These are phyloP conservation scores for Melopsittacus undulatus DNA, from an alignment of 2,797 vertebrate species.

Conservation along the genomic window DNA sequence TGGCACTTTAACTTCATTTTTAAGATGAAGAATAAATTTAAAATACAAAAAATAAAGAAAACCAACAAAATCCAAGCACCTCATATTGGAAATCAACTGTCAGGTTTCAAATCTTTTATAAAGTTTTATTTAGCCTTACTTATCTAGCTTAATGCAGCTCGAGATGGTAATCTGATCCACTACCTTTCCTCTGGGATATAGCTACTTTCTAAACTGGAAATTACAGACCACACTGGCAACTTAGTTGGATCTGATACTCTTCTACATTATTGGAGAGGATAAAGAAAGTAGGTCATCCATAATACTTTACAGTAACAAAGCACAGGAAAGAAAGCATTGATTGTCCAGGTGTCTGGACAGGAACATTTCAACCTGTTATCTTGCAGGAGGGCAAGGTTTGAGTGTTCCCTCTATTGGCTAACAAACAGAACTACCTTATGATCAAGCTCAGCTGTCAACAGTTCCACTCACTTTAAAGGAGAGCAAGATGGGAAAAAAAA, in stretches of 20 bases:
- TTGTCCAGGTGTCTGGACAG: not conserved
- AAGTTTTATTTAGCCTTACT: not conserved
- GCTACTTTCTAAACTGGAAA: slow-evolving; percentile 37
- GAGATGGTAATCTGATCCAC: slow-evolving; percentile 30
- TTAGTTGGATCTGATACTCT: slow-evolving; percentile 49
- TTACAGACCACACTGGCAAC: not conserved
- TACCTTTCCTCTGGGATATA: not conserved
- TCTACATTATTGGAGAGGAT: not conserved
- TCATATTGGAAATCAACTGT: not conserved
- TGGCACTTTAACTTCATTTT: not conserved
- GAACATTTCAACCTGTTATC: not conserved
- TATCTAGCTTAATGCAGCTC: not conserved
- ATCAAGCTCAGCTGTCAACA: not conserved
- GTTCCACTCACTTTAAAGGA: not conserved
- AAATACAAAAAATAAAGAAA: not conserved
- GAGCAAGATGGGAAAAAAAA: not conserved
- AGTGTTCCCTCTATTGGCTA: not conserved
- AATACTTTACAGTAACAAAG: slow-evolving; percentile 38
- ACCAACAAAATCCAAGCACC: not conserved
- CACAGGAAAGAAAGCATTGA: slow-evolving; percentile 1
- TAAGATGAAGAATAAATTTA: not conserved
- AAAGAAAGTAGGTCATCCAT: slow-evolving; percentile 52
- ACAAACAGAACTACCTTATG: not conserved
- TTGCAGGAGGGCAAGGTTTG: not conserved
- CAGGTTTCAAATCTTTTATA: not conserved